These are phyloP conservation scores for Dipodomys merriami DNA, from an alignment of 2,113 vertebrate genomes.

Conservation along the genomic window DNA sequence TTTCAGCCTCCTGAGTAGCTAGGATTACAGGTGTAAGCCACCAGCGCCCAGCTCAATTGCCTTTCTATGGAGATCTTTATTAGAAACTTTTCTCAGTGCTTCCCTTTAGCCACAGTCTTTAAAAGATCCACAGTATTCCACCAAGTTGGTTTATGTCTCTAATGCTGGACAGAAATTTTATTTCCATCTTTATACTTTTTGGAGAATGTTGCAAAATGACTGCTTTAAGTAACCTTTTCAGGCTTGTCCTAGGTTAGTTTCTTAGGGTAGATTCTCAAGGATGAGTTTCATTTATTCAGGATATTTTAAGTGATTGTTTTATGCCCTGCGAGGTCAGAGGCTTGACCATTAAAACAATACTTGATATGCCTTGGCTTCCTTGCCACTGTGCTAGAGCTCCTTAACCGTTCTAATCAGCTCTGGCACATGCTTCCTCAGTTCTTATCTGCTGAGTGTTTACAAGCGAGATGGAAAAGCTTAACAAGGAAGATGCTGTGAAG, in stretches of 20 bases:
- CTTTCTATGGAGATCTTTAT: background rate
- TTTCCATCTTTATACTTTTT: slow-evolving; percentile 23
- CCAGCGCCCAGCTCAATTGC: background rate
- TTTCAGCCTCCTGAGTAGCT: too few relatives aligned
- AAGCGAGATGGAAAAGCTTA: background rate
- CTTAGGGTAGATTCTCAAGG: slow-evolving; percentile 21
- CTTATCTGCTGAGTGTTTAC: background rate
- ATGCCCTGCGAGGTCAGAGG: background rate
- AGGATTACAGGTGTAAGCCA: too few relatives aligned
- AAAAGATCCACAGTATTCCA: background rate
- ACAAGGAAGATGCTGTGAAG: background rate
- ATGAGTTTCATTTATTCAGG: slow-evolving; percentile 7
- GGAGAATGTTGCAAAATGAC: slow-evolving; percentile 1
- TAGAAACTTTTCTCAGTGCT: slow-evolving; percentile 6
- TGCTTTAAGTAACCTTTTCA: slow-evolving; percentile 28
- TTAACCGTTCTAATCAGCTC: background rate
- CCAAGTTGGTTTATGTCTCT: background rate
- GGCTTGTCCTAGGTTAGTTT: slow-evolving; percentile 31
- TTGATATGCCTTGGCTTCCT: slow-evolving; percentile 10
- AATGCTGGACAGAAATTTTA: background rate
- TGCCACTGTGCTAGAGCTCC: background rate
- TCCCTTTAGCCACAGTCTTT: background rate
- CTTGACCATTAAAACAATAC: background rate
- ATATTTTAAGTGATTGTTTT: background rate
- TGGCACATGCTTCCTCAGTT: background rate